A percentile compares a stretch with the other conserved stretches of the same genome.
Evolutionary conservation across 2,888 invertebrate species (phyloP).

Genomic region (Axea sp.): DNA sequence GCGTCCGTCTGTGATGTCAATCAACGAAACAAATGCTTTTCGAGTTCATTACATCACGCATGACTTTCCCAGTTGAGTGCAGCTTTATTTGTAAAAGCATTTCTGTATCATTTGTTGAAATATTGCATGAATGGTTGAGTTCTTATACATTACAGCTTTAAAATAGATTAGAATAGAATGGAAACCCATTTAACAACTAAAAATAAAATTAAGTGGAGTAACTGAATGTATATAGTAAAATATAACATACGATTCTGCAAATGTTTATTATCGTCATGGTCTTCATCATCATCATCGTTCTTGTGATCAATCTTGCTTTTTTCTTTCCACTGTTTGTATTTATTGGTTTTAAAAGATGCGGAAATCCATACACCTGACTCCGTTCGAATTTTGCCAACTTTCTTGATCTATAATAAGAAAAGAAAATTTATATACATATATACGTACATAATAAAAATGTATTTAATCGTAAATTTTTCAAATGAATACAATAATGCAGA

Average conservation of each 20-base stretch:
- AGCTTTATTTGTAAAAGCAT: conserved; percentile 5
- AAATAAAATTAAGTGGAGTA: too few species aligned
- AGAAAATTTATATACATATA: too few species aligned
- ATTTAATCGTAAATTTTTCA: too few species aligned
- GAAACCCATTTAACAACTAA: too few species aligned
- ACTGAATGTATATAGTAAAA: not conserved
- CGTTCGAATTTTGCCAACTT: conserved; percentile 91
- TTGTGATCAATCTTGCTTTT: conserved; percentile 83
- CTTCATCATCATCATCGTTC: conserved; percentile 78
- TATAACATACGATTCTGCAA: conserved; percentile 69
- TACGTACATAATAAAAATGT: too few species aligned
- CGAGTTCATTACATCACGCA: conserved; percentile 13
- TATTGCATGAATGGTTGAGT: too few species aligned
- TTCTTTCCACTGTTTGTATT: conserved; percentile 92
- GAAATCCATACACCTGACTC: conserved; percentile 98
- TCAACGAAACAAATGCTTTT: conserved; percentile 50
- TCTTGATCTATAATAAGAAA: conserved; percentile 79
- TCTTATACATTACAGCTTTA: too few species aligned
- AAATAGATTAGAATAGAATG: too few species aligned
- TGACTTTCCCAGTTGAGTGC: conserved; percentile 11
- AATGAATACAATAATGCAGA: too few species aligned
- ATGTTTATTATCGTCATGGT: conserved; percentile 78
- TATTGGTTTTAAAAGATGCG: conserved; percentile 94
- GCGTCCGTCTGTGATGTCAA: conserved; percentile 64
- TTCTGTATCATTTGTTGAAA: too few species aligned